Evolutionary conservation across 1,140 invertebrate species (phyloP).

Genomic region (Pachypeltis micranthus): DNA sequence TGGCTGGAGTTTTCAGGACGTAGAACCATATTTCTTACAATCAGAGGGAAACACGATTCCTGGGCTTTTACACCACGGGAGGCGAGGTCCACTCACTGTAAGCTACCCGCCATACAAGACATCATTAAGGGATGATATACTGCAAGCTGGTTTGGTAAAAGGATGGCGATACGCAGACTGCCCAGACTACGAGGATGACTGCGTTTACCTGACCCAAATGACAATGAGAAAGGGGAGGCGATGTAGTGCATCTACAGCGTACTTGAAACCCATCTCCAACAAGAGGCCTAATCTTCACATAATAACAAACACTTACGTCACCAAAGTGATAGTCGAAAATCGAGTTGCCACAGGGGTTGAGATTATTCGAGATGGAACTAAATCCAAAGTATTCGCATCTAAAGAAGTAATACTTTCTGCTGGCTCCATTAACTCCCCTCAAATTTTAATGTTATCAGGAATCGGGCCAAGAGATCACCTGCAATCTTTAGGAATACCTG

Average conservation of each 20-base stretch:
- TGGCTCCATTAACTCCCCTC: slow-evolving; percentile 64
- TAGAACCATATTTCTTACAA: slow-evolving; percentile 67
- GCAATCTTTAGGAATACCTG: slow-evolving; percentile 49
- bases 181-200: slow-evolving; percentile 66
- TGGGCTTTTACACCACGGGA: slow-evolving; percentile 41
- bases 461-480: slow-evolving; percentile 67
- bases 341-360: slow-evolving; percentile 60
- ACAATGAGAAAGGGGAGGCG: slow-evolving; percentile 72
- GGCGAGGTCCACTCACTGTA: slow-evolving; percentile 21
- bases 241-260: slow-evolving; percentile 79
- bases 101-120: background rate
- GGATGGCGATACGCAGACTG: slow-evolving; percentile 37
- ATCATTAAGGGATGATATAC: background rate
- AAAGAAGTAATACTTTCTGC: slow-evolving; percentile 62
- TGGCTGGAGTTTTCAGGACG: slow-evolving; percentile 57
- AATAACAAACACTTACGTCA: slow-evolving; percentile 48
- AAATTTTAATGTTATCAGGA: slow-evolving; percentile 75
- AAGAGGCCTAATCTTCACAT: slow-evolving; percentile 50
- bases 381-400: slow-evolving; percentile 45
- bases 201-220: slow-evolving; percentile 57
- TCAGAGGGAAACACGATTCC: slow-evolving; percentile 40
- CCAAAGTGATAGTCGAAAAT: slow-evolving; percentile 51
- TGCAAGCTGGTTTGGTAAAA: slow-evolving; percentile 48
- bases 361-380: slow-evolving; percentile 46
- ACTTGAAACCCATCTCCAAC: slow-evolving; percentile 45